phyloP scores from a whole-genome alignment of 2,888 invertebrate genomes.

The Tortricodes alternella region DNA sequence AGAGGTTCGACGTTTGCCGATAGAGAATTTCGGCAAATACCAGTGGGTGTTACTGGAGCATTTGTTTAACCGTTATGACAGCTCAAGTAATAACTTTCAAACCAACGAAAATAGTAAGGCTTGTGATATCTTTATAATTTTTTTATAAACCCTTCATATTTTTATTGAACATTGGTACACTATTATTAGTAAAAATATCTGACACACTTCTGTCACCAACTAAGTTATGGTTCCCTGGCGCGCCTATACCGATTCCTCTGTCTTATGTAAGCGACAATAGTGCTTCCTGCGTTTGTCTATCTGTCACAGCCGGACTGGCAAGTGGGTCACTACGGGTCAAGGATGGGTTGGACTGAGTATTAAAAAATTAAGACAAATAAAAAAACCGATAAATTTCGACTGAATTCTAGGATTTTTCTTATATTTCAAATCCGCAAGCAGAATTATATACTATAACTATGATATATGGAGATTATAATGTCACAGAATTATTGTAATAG shows the following conservation, averaged over 20 bases:
- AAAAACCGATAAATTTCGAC: not conserved
- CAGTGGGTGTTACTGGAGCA: slow-evolving; percentile 9
- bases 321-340: slow-evolving; percentile 41
- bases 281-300: slow-evolving; percentile 46
- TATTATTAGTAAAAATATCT: too few relatives aligned
- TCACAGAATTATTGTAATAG: too few relatives aligned
- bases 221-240: not conserved
- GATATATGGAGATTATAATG: too few relatives aligned
- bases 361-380: not conserved
- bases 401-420: too few relatives aligned
- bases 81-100: too few relatives aligned
- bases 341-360: slow-evolving; percentile 20
- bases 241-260: not conserved
- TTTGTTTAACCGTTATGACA: slow-evolving; percentile 1
- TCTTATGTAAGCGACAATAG: slow-evolving; percentile 32
- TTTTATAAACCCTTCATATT: too few relatives aligned
- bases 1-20: slow-evolving; percentile 17
- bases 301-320: slow-evolving; percentile 40
- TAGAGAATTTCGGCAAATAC: not conserved
- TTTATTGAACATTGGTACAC: too few relatives aligned
- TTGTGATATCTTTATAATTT: too few relatives aligned
- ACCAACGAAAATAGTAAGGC: too few relatives aligned
- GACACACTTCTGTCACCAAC: not conserved
- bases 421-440: too few relatives aligned
- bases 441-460: too few relatives aligned